These are phyloP conservation scores for Pyxicephalus adspersus DNA, from an alignment of 2,113 vertebrate species.

Conservation along the genomic window DNA sequence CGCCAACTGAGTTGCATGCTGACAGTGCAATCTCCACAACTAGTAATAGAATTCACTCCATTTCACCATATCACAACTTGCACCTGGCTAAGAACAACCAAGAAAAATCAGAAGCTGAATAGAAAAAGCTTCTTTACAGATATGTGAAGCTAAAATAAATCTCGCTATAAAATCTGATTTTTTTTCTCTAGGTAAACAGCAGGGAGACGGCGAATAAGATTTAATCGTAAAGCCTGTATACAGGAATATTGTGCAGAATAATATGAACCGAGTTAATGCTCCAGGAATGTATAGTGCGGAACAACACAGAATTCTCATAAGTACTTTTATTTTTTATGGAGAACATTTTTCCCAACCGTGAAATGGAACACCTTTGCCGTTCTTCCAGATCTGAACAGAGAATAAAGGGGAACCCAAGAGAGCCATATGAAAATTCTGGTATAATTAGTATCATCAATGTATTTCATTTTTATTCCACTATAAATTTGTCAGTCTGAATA, in stretches of 20 bases:
- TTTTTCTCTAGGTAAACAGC: constrained; percentile 11
- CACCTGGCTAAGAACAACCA: no score
- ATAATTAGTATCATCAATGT: constrained; percentile 23
- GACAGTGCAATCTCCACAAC: no score
- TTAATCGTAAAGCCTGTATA: constrained; percentile 18
- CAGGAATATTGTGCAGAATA: background rate
- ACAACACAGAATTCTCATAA: constrained; percentile 32
- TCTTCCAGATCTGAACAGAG: constrained; percentile 15
- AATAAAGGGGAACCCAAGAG: constrained; percentile 21
- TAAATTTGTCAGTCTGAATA: background rate
- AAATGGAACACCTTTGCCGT: constrained; percentile 30
- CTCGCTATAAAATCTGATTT: no score
- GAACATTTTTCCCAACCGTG: constrained; percentile 39
- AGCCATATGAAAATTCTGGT: background rate
- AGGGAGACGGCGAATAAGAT: background rate
- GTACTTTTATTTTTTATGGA: constrained; percentile 36
- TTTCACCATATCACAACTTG: no score
- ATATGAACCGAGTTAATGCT: constrained; percentile 31
- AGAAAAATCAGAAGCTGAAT: no score
- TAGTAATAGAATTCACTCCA: no score
- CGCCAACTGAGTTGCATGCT: no score
- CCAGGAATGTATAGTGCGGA: constrained; percentile 31
- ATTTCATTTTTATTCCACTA: constrained; percentile 30
- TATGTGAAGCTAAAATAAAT: no score
- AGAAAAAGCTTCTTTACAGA: no score